These are phyloP conservation scores for Calonectris borealis DNA, from an alignment of 2,113 vertebrate genomes.

Conservation along the genomic window DNA sequence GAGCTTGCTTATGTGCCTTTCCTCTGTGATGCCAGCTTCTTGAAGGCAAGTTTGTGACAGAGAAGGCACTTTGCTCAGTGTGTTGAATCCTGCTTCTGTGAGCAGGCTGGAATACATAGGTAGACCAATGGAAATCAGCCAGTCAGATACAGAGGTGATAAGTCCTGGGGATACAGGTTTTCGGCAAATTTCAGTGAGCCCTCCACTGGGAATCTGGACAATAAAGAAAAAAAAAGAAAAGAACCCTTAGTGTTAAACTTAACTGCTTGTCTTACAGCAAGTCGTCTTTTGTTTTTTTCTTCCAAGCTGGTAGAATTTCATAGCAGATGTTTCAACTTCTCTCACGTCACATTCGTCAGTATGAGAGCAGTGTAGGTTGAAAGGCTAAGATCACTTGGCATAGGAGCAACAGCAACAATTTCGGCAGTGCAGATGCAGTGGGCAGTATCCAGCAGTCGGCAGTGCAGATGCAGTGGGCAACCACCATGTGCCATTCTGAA, in stretches of 20 bases:
- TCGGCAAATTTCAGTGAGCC: slow-evolving; percentile 90
- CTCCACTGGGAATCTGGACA: slow-evolving; percentile 91
- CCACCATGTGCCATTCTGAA: neutral
- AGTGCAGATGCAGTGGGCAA: neutral
- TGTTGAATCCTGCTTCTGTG: slow-evolving; percentile 81
- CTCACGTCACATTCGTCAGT: neutral
- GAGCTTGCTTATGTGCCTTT: slow-evolving; percentile 86
- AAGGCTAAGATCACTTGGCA: neutral
- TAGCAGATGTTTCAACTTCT: neutral
- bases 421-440: neutral
- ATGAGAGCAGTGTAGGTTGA: neutral
- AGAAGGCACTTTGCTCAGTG: slow-evolving; percentile 83
- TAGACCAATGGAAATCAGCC: slow-evolving; percentile 92
- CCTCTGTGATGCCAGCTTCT: slow-evolving; percentile 88
- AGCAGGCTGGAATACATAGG: slow-evolving; percentile 88
- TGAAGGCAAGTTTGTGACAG: slow-evolving; percentile 84
- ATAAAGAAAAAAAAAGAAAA: neutral
- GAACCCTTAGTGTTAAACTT: neutral
- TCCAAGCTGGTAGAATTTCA: neutral
- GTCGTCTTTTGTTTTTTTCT: neutral
- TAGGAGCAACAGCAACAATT: neutral
- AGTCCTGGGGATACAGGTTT: slow-evolving; percentile 83
- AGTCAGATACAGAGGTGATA: slow-evolving; percentile 84
- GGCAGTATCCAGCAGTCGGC: neutral
- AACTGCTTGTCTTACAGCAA: neutral